Evolutionary conservation across 2,113 vertebrate species (phyloP).

Genomic region (Turdus rufiventris): DNA sequence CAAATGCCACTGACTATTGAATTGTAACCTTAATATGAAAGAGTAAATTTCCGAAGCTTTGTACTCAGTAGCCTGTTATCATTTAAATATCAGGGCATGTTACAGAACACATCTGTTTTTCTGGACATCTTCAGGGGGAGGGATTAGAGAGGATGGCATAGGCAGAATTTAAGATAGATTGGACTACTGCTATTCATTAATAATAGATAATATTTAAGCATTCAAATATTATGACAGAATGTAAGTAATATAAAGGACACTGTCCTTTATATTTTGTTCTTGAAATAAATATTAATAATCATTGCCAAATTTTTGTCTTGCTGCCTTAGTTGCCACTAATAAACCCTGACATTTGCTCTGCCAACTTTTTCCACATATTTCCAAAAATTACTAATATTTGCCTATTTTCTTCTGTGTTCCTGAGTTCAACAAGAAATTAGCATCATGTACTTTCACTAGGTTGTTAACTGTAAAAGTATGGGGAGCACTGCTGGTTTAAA

Average conservation of each 20-base stretch:
- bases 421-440: neutral
- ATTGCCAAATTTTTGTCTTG: neutral
- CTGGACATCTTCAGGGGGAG: neutral
- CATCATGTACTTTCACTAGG: neutral
- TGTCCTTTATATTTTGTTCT: neutral
- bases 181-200: neutral
- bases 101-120: conserved; percentile 1
- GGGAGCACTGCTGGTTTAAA: neutral
- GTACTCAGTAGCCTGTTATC: neutral
- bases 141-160: neutral
- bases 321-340: neutral
- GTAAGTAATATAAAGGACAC: neutral
- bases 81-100: neutral
- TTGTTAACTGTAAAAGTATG: neutral
- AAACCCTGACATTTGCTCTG: neutral
- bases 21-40: neutral
- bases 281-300: neutral
- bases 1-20: neutral
- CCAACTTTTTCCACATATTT: neutral
- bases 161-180: neutral
- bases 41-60: neutral
- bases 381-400: neutral
- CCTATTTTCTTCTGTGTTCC: neutral
- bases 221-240: neutral
- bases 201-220: neutral